Base-by-base conservation (phyloP, 2,888 invertebrate species). In the Pegoplata infirma region DNA sequence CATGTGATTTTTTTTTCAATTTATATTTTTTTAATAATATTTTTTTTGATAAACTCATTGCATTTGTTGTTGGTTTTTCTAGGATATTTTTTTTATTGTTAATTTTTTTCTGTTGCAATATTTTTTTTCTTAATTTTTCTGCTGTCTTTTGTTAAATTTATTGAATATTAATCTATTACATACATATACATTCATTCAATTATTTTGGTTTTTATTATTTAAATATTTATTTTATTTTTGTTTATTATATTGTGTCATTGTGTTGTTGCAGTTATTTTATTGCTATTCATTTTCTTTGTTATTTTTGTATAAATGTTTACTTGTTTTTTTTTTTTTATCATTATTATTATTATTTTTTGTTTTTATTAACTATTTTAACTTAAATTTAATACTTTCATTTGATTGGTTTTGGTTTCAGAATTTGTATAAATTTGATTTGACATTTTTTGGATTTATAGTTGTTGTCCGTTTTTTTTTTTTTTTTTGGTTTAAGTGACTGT, bases 331-430 rank as follows among this genome's bases (percentile, higher is more conserved):
- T 23, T 66, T 53, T 76, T 74, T 46, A 25, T 64, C 21, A 5
- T 32, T 49, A 56, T 40, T 69, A 10, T 66, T 61, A 14, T 63
- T 44, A 5, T 55, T 73, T 40, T 17, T 23, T 44, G 16, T 44
- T 40, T 32, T 51, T 75, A 67, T 58, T 63, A 55, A 71, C 69
- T 78, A 78, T 55, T 71, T 77, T 78, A 78, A 74, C 78, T 78
- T 79, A 74, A 77, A 78, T 75, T 83, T 87, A 87, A 87, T 87
- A 87, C 87, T 87, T 86, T 82, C 82, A 83, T 86, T 86, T 87
- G 87, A 87, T 87, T 87, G 87, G 85, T 85, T 86, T 83, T 84
- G 84, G 84, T 82, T 82, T 83, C 83, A 79, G 78, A 83, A 82
- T 85, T 87, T 86, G 85, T 83, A 82, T 80, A 78, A 71, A 74